Base-by-base conservation (phyloP, 2,888 invertebrate species). In the Parasteatoda lunata region DNA sequence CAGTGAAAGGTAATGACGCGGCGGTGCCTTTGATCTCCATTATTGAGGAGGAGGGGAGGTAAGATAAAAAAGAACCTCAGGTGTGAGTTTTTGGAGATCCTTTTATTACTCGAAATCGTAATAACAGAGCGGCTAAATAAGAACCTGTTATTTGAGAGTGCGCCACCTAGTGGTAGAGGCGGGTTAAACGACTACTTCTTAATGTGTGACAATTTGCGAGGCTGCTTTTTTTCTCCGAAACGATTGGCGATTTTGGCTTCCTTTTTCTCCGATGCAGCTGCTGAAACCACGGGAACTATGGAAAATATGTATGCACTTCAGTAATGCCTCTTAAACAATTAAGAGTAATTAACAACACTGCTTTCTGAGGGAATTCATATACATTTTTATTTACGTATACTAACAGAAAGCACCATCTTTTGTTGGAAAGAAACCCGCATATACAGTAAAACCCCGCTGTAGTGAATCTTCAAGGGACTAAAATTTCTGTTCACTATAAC, bases 81-180 rank as follows among this genome's bases (percentile, higher is more conserved):
- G 86, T 82, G 86, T 78, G 86, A 80, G 59, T 87, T 70, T 68
- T 54, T 64, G 59, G 30, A 72, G 79, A 83, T 78, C 88, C 88
- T 82, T 83, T 88, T 77, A 88, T 88, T 88, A 88, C 78, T 66
- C 65, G 75, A 83, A 78, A 83, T 83, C 88, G 75, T 88, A 83
- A 88, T 88, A 76, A 88, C 70, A 88, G 88, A 79, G 88, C 88
- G 88, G 88, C 75, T 13, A 45, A 30, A 68, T 47, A 54, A 48
- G 70, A 76, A 76, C 83, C 88, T 83, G 69, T 88, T 78, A 88
- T 88, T 88, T 88, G 45, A 66, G 11, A 59, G 65, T 48, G 81
- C 88, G 88, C 88, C 88, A 88, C 88, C 88, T 88, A 88, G 88
- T 83, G 88, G 78, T 45, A 83, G 76, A 68, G 88, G 83, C 88